phyloP scores from a whole-genome alignment of 2,113 vertebrate species.

The Vicugna pacos region DNA sequence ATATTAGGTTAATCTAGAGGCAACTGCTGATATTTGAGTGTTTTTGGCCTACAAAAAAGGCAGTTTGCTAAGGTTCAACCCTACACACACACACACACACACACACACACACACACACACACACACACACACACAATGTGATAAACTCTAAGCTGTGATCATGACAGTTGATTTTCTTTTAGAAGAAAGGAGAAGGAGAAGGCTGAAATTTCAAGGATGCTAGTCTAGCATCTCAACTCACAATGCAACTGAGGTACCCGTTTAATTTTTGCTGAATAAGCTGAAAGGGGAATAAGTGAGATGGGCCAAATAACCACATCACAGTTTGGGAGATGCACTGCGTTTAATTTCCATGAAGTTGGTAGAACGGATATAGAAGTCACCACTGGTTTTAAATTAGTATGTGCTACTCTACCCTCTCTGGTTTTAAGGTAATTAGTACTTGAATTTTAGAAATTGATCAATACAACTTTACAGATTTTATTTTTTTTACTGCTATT shows the following conservation, averaged over 20 bases:
- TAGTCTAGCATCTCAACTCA: conserved; percentile 49
- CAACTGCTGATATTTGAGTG: background rate
- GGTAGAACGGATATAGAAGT: background rate
- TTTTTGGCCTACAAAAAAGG: background rate
- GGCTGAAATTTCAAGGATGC: conserved; percentile 50
- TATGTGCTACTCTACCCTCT: background rate
- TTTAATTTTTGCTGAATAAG: conserved; percentile 65
- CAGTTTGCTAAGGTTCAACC: background rate
- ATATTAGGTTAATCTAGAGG: background rate
- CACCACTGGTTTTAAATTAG: conserved; percentile 49
- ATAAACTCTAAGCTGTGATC: background rate
- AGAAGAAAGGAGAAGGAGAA: conserved; percentile 5
- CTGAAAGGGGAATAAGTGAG: conserved; percentile 30
- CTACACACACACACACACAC: background rate
- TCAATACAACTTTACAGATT: conserved; percentile 28
- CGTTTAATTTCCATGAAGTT: conserved; percentile 57
- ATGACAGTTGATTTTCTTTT: conserved; percentile 40
- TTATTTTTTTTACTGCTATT: conserved; percentile 46
- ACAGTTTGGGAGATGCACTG: background rate
- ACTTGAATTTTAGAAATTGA: conserved; percentile 55
- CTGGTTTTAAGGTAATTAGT: conserved; percentile 50
- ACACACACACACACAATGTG: background rate
- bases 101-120: background rate
- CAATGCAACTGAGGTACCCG: background rate
- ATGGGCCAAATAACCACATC: background rate